Evolutionary conservation across 2,113 vertebrate species (phyloP).

Genomic region (Progne subis): DNA sequence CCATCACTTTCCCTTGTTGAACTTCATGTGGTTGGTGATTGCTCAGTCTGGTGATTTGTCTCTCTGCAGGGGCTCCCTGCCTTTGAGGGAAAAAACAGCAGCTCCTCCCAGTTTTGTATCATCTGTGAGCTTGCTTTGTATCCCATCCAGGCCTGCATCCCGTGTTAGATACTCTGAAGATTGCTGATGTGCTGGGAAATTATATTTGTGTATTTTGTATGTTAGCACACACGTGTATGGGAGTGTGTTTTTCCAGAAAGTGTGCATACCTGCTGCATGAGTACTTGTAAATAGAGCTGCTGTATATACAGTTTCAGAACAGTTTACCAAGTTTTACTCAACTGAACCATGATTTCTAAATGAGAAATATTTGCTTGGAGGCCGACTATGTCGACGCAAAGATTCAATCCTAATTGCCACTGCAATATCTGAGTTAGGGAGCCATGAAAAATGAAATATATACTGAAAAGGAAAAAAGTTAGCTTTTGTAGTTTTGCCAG

Average conservation of each 20-base stretch:
- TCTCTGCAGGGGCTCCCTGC: not conserved
- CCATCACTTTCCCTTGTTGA: not conserved
- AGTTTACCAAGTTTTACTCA: constrained; percentile 52
- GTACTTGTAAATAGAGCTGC: not conserved
- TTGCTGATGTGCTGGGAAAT: not conserved
- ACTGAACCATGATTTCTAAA: constrained; percentile 52
- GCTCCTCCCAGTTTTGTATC: not conserved
- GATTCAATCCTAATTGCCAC: constrained; percentile 53
- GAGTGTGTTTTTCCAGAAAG: not conserved
- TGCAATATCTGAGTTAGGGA: constrained; percentile 44
- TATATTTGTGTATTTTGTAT: not conserved
- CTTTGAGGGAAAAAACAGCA: not conserved
- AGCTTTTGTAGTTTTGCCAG: constrained; percentile 23
- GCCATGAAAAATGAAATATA: constrained; percentile 28
- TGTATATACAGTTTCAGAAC: not conserved
- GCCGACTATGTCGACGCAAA: constrained; percentile 50
- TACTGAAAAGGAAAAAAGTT: not conserved
- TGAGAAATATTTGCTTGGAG: constrained; percentile 73
- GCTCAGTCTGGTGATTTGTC: not conserved
- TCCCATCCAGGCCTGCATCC: not conserved
- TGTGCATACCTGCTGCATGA: not conserved
- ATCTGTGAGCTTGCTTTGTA: not conserved
- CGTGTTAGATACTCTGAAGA: not conserved
- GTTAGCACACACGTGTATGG: not conserved
- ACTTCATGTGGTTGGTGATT: not conserved